Evolutionary conservation across 53 echinoderm and acorn worm species (phyloP).

Genomic region (Mesocentrotus franciscanus): DNA sequence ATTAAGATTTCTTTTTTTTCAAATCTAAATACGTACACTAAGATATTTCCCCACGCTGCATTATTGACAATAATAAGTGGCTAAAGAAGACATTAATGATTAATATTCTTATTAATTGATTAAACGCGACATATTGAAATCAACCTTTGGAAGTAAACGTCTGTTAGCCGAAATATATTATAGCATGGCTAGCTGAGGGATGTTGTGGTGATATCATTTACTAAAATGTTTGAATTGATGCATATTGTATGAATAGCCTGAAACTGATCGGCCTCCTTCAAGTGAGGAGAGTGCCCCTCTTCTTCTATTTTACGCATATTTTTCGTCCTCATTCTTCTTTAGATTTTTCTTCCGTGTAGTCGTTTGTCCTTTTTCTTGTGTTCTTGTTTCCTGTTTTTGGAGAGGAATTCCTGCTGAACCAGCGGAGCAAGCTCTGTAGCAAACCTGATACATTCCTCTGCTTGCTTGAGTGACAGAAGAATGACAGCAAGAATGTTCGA

Average conservation of each 20-base stretch:
- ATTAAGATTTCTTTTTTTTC: no score
- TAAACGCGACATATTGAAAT: no score
- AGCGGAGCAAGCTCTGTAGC: slow-evolving; percentile 9
- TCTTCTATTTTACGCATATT: slow-evolving; percentile 26
- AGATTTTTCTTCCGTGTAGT: not conserved
- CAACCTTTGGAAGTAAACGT: no score
- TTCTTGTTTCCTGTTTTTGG: slow-evolving; percentile 31
- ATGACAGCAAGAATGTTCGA: slow-evolving; percentile 65
- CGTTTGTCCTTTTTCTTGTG: not conserved
- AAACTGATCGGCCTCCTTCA: slow-evolving; percentile 1
- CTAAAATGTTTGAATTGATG: slow-evolving; percentile 49
- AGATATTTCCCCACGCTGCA: no score
- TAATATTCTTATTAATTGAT: no score
- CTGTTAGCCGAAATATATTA: not conserved
- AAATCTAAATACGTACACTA: no score
- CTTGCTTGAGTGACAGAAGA: slow-evolving; percentile 53
- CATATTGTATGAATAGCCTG: slow-evolving; percentile 51
- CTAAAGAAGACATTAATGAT: no score
- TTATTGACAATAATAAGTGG: no score
- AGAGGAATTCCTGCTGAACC: slow-evolving; percentile 46
- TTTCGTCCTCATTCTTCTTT: not conserved
- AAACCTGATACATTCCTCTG: slow-evolving; percentile 57
- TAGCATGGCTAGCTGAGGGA: not conserved
- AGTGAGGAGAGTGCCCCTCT: slow-evolving; percentile 19
- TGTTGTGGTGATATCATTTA: slow-evolving; percentile 42